A percentile compares a stretch with the other conserved stretches of the same genome.
These are phyloP conservation scores for Glyptemys insculpta DNA, from an alignment of 2,797 vertebrate genomes.

Conservation along the genomic window DNA sequence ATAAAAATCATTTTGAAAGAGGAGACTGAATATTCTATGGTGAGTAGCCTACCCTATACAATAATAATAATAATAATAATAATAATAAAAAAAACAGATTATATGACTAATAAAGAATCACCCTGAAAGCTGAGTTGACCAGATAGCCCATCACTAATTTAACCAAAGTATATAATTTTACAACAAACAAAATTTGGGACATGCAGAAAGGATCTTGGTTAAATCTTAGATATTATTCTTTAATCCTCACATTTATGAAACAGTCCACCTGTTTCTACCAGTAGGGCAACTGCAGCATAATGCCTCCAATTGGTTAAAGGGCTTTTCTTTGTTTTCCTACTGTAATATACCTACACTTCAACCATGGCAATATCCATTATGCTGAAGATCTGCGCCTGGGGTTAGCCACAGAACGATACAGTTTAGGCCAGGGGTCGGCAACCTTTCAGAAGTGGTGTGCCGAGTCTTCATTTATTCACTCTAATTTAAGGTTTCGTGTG, in stretches of 20 bases:
- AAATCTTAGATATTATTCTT: neutral
- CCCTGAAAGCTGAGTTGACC: slow-evolving; percentile 42
- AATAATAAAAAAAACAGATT: slow-evolving; percentile 46
- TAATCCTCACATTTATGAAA: neutral
- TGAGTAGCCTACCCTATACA: slow-evolving; percentile 49
- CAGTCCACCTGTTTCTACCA: neutral
- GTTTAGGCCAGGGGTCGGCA: neutral
- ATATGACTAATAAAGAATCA: slow-evolving; percentile 62
- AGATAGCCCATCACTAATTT: slow-evolving; percentile 31
- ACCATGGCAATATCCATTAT: neutral
- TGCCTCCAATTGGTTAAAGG: neutral
- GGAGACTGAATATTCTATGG: slow-evolving; percentile 58
- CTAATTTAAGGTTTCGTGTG: too few species aligned
- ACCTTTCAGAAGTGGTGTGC: too few species aligned
- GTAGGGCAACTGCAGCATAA: neutral
- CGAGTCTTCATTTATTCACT: too few species aligned
- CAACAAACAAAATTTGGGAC: slow-evolving; percentile 9
- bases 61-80: neutral
- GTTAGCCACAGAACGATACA: neutral
- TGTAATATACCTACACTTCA: neutral
- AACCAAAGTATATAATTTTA: slow-evolving; percentile 24
- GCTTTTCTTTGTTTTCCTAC: neutral
- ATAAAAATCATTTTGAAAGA: slow-evolving; percentile 58
- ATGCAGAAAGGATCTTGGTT: neutral
- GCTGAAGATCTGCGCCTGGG: neutral